These are phyloP conservation scores for Epizoanthus fatuus DNA, from an alignment of 92 coral and sea anemone species.

Conservation along the genomic window DNA sequence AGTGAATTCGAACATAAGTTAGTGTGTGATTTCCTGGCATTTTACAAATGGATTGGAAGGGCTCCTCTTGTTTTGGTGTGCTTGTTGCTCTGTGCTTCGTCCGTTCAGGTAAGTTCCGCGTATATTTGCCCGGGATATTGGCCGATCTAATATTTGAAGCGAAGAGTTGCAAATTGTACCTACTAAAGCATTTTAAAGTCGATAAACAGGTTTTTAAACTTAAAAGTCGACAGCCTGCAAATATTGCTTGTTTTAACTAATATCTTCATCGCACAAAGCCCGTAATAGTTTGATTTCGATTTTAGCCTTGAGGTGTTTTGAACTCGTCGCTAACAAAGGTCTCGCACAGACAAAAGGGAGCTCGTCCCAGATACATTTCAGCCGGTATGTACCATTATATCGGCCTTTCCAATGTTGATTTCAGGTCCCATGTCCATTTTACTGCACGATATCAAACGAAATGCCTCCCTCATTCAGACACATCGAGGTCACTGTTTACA, in stretches of 20 bases:
- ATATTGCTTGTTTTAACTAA: neutral
- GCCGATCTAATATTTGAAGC: neutral
- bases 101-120: conserved; percentile 19
- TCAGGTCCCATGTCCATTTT: no score
- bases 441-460: no score
- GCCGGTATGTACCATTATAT: neutral
- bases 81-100: neutral
- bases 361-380: neutral
- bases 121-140: neutral
- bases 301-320: neutral
- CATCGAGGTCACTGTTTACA: no score
- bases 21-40: neutral
- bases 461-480: no score
- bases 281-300: conserved; percentile 1
- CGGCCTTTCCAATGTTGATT: no score
- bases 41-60: neutral
- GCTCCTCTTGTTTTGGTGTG: neutral
- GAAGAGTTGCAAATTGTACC: neutral
- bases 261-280: conserved; percentile 11
- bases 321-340: neutral
- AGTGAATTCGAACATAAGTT: neutral
- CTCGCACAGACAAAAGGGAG: neutral
- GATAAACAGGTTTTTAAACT: neutral
- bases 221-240: neutral
- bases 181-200: neutral